Percentiles rank a stretch among this genome's conserved stretches.
These are phyloP conservation scores for Adela reaumurella DNA, from an alignment of 2,888 invertebrate species.

Conservation along the genomic window DNA sequence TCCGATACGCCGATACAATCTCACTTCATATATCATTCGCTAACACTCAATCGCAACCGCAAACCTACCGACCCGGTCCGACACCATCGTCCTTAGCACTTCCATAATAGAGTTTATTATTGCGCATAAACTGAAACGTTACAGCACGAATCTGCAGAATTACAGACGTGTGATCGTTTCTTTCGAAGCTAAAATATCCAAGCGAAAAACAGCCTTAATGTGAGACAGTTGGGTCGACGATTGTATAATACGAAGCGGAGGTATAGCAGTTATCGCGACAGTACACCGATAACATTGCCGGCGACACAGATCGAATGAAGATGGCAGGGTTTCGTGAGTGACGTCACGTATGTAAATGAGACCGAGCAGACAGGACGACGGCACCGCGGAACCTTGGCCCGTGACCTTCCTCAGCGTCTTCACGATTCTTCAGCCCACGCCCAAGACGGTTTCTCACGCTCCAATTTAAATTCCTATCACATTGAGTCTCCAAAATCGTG, in stretches of 20 bases:
- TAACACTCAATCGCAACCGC: conserved; percentile 24
- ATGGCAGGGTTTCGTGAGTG: not conserved
- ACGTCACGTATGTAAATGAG: not conserved
- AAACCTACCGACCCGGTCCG: not conserved
- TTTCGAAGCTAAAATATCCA: not conserved
- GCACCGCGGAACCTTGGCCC: not conserved
- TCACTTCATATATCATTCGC: conserved; percentile 56
- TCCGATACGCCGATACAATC: conserved; percentile 54
- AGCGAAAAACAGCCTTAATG: not conserved
- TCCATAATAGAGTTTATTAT: not conserved
- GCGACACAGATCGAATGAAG: not conserved
- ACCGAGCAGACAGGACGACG: not conserved
- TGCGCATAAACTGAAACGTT: not conserved
- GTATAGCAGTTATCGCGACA: not conserved
- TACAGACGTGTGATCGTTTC: not conserved
- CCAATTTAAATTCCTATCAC: not conserved
- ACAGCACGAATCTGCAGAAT: not conserved
- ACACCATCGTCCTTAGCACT: not conserved
- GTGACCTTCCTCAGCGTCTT: not conserved
- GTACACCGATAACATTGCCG: not conserved
- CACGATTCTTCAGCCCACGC: not conserved
- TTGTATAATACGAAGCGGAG: not conserved
- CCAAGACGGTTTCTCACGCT: not conserved
- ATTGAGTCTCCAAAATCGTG: not conserved
- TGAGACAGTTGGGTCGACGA: not conserved